Conservation (phyloP, 2,797 vertebrate genomes). For the Sternarchorhynchus goeldii region DNA sequence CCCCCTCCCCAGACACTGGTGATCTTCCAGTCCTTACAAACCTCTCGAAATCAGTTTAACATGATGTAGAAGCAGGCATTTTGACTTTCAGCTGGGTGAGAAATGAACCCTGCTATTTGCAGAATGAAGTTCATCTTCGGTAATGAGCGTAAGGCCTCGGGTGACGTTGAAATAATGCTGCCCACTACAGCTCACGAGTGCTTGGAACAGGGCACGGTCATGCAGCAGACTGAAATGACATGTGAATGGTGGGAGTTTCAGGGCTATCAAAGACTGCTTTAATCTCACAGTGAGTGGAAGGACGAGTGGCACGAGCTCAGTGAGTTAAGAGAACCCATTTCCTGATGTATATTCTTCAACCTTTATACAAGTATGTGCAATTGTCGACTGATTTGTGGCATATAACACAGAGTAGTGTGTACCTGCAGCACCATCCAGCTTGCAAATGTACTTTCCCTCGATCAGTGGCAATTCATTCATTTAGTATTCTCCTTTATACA, state of each 20-base stretch:
- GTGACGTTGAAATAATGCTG: constrained; percentile 1
- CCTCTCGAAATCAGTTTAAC: background rate
- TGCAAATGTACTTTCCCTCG: too few species aligned
- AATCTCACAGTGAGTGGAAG: constrained; percentile 42
- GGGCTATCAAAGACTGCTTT: constrained; percentile 19
- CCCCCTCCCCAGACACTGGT: constrained; percentile 57
- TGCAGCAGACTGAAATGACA: constrained; percentile 11
- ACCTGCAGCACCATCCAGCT: background rate
- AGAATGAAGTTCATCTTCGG: constrained; percentile 2
- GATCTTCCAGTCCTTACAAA: background rate
- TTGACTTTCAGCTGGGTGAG: background rate
- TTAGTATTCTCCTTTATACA: too few species aligned
- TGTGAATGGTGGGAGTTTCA: constrained; percentile 21
- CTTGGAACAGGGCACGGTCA: constrained; percentile 16
- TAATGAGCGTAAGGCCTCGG: background rate
- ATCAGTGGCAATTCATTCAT: too few species aligned
- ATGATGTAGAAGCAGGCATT: background rate
- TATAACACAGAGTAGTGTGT: background rate
- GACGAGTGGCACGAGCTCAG: constrained; percentile 46
- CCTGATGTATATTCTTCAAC: constrained; percentile 15
- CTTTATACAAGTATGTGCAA: background rate
- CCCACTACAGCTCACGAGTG: background rate
- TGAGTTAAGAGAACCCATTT: constrained; percentile 51
- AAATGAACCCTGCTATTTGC: background rate
- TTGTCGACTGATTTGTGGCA: background rate